phyloP scores from a whole-genome alignment of 64 coral and sea anemone species.

The Exaiptasia diaphana region DNA sequence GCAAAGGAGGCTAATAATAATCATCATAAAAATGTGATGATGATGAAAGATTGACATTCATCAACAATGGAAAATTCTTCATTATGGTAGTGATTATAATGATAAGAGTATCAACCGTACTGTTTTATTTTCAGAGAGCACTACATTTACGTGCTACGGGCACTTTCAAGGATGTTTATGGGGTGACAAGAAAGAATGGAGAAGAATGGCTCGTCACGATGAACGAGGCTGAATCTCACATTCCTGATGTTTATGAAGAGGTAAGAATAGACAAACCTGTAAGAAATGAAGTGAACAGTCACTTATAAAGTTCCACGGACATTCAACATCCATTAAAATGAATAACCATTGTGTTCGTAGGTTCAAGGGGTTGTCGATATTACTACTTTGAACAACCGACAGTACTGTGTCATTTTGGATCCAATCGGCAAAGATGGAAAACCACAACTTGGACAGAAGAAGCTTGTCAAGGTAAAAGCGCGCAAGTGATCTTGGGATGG shows the following conservation, averaged over 20 bases:
- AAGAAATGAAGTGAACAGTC: no score
- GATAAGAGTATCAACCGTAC: no score
- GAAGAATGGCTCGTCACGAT: conserved; percentile 97
- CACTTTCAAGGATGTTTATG: conserved; percentile 93
- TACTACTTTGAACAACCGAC: conserved; percentile 89
- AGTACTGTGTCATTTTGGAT: conserved; percentile 91
- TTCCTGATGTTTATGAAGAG: conserved; percentile 99
- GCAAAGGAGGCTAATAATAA: no score
- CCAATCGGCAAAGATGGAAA: conserved; percentile 92
- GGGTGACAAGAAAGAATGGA: conserved; percentile 80
- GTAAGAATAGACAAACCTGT: no score
- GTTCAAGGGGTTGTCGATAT: conserved; percentile 87
- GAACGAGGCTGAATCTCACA: conserved; percentile 88
- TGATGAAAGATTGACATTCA: no score
- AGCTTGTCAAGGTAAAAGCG: conserved; percentile 73
- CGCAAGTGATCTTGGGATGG: no score
- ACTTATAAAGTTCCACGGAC: no score
- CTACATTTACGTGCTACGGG: conserved; percentile 80
- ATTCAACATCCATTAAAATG: no score
- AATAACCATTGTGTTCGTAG: conserved; percentile 12
- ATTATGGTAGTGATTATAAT: no score
- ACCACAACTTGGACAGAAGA: conserved; percentile 93
- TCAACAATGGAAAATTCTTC: no score
- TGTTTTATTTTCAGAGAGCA: no score
- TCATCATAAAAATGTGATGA: no score